Percentiles rank a stretch among this genome's conserved stretches.
These are phyloP conservation scores for Pseudachorutes palmiensis DNA, from an alignment of 1,140 invertebrate genomes.

Conservation along the genomic window DNA sequence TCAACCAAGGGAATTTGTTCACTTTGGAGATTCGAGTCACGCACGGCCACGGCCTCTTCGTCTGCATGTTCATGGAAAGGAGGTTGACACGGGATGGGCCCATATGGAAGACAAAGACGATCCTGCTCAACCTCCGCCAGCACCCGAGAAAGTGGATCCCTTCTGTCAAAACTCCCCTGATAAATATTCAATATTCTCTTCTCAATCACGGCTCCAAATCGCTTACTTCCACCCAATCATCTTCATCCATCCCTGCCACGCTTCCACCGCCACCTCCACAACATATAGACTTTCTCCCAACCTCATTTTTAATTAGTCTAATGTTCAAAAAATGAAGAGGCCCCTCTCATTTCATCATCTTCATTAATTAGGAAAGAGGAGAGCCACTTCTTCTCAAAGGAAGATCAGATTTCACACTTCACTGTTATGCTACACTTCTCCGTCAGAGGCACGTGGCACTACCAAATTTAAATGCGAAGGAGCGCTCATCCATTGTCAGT, in stretches of 20 bases:
- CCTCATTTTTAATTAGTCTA: background rate
- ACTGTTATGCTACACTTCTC: too few species aligned
- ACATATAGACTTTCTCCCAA: constrained; percentile 1
- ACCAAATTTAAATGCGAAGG: too few species aligned
- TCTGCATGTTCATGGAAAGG: background rate
- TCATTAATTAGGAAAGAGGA: too few species aligned
- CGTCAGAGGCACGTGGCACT: too few species aligned
- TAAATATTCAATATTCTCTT: constrained; percentile 36
- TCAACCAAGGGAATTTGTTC: constrained; percentile 30
- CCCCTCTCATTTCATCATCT: too few species aligned
- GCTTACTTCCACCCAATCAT: constrained; percentile 6
- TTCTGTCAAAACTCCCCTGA: constrained; percentile 30
- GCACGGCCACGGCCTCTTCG: constrained; percentile 15
- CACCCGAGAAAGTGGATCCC: background rate
- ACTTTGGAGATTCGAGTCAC: constrained; percentile 32
- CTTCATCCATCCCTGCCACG: too few species aligned
- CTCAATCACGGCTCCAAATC: constrained; percentile 22
- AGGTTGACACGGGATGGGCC: background rate
- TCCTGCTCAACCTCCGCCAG: background rate
- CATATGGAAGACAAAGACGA: constrained; percentile 10
- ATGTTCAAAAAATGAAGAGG: too few species aligned
- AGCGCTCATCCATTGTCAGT: too few species aligned
- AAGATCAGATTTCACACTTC: too few species aligned
- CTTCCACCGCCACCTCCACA: too few species aligned
- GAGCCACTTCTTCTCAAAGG: too few species aligned